A percentile compares a stretch with the other conserved stretches of the same genome.
Evolutionary conservation across 1,140 invertebrate species (phyloP).

Genomic region (Lethrus apterus): DNA sequence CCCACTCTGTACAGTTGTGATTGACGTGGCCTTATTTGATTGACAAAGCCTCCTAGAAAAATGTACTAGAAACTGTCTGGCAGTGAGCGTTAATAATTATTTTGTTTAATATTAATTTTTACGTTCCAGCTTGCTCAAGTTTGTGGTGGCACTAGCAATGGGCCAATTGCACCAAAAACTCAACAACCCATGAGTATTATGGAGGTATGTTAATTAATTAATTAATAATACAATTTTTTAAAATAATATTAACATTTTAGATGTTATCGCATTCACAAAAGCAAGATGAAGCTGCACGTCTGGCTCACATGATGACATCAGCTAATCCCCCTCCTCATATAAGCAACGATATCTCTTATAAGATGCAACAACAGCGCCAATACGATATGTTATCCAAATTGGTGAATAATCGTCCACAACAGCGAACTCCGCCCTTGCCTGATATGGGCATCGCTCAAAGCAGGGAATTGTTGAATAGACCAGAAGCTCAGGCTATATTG

Average conservation of each 20-base stretch:
- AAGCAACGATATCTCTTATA: slow-evolving; percentile 45
- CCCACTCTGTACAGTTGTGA: too few relatives aligned
- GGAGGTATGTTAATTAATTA: slow-evolving; percentile 44
- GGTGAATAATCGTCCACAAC: slow-evolving; percentile 38
- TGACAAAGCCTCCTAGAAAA: too few relatives aligned
- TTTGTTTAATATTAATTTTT: too few relatives aligned
- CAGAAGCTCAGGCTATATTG: slow-evolving; percentile 66
- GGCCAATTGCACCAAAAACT: slow-evolving; percentile 41
- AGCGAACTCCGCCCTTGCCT: slow-evolving; percentile 45
- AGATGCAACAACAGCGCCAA: slow-evolving; percentile 45
- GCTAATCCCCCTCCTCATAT: slow-evolving; percentile 41
- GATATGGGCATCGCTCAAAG: slow-evolving; percentile 45
- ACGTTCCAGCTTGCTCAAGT: slow-evolving; percentile 60
- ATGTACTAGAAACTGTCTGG: too few relatives aligned
- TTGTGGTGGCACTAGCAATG: slow-evolving; percentile 51
- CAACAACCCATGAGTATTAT: slow-evolving; percentile 52
- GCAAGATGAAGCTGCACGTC: slow-evolving; percentile 36
- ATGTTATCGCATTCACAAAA: slow-evolving; percentile 50
- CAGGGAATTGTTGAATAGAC: slow-evolving; percentile 58
- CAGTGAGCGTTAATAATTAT: too few relatives aligned
- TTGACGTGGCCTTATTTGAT: too few relatives aligned
- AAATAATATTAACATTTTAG: slow-evolving; percentile 29
- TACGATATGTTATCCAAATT: slow-evolving; percentile 45
- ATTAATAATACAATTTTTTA: background rate
- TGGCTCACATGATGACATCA: slow-evolving; percentile 30